Conservation (phyloP, 2,797 vertebrate genomes). For the Apogon talboti region DNA sequence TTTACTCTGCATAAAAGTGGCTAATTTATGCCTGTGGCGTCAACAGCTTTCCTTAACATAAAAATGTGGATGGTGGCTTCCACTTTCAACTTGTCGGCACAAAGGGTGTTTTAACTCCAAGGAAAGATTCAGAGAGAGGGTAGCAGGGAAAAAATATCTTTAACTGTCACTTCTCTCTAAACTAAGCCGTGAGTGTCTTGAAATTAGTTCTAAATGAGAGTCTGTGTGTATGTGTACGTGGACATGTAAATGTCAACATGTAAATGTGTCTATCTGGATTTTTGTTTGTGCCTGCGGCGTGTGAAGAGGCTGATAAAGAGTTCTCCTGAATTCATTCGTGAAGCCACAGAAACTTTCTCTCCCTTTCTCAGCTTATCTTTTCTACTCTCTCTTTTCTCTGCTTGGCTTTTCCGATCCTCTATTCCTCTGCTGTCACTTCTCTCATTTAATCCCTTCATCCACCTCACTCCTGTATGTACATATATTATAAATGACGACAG, state of each 20-base stretch:
- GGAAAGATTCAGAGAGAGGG: slow-evolving; percentile 12
- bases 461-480: slow-evolving; percentile 16
- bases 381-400: background rate
- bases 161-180: slow-evolving; percentile 33
- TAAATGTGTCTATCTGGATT: slow-evolving; percentile 7
- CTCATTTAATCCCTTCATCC: slow-evolving; percentile 32
- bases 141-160: slow-evolving; percentile 36
- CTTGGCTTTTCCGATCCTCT: background rate
- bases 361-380: slow-evolving; percentile 4
- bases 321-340: slow-evolving; percentile 22
- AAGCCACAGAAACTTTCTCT: slow-evolving; percentile 15
- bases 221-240: background rate
- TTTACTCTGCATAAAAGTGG: background rate
- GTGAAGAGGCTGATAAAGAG: slow-evolving; percentile 34
- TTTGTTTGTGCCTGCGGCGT: slow-evolving; percentile 1
- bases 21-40: slow-evolving; percentile 1
- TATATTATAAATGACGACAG: slow-evolving; percentile 23
- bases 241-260: slow-evolving; percentile 14
- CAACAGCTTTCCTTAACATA: slow-evolving; percentile 1
- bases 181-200: slow-evolving; percentile 15
- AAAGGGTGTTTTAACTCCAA: slow-evolving; percentile 40
- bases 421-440: background rate
- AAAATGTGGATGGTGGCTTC: background rate
- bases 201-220: slow-evolving; percentile 16
- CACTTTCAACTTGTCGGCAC: slow-evolving; percentile 19